These are phyloP conservation scores for Hirudo medicinalis DNA, from an alignment of 1,140 invertebrate species.

Conservation along the genomic window DNA sequence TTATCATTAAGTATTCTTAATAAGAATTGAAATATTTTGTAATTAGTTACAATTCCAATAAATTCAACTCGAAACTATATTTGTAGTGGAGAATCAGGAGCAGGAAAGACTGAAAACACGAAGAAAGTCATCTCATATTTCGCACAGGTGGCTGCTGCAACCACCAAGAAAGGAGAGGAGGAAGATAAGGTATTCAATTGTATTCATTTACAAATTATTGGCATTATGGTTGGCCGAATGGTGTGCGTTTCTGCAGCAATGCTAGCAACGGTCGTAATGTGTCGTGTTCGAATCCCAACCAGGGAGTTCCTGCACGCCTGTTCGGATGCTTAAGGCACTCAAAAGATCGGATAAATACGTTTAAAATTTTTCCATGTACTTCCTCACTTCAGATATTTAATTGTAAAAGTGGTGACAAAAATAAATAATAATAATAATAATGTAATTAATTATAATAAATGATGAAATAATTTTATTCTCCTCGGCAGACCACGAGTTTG, in stretches of 20 bases:
- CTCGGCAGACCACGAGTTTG: conserved; percentile 31
- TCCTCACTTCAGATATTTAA: background rate
- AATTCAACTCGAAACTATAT: background rate
- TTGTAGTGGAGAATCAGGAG: conserved; percentile 28
- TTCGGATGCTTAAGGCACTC: too few species aligned
- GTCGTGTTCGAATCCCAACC: too few species aligned
- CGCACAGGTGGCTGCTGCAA: conserved; percentile 45
- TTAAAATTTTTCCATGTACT: background rate
- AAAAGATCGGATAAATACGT: too few species aligned
- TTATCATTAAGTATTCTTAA: background rate
- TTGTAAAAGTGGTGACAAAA: too few species aligned
- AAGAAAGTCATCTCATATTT: conserved; percentile 57
- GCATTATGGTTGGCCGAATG: too few species aligned
- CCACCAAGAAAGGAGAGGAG: background rate
- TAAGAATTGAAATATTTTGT: background rate
- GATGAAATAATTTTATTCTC: too few species aligned
- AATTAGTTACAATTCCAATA: background rate
- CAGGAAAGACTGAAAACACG: conserved; percentile 52
- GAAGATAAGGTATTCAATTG: conserved; percentile 2
- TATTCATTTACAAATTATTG: too few species aligned
- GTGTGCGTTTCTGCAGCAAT: too few species aligned
- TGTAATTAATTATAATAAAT: too few species aligned
- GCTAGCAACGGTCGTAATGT: too few species aligned
- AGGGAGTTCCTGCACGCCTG: too few species aligned
- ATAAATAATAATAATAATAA: too few species aligned